Conservation (phyloP, 2,797 vertebrate species). For the Saxicola maurus region DNA sequence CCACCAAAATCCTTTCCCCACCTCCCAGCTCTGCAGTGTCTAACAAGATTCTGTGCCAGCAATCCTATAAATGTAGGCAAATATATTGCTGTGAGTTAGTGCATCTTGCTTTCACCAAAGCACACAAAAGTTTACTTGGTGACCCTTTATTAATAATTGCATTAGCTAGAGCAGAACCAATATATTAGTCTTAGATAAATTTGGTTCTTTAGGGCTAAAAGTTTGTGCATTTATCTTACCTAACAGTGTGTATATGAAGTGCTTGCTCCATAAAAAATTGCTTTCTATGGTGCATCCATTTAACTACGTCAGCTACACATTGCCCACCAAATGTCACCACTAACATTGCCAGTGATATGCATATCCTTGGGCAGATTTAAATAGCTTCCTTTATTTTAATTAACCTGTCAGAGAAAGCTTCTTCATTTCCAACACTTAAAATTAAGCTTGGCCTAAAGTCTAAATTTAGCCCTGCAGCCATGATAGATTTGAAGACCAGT, state of each 20-base stretch:
- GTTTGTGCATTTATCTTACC: neutral
- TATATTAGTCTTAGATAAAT: neutral
- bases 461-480: neutral
- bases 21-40: neutral
- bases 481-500: neutral
- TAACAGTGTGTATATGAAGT: neutral
- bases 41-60: neutral
- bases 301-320: neutral
- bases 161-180: neutral
- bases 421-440: slow-evolving; percentile 42
- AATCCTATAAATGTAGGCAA: neutral
- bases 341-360: neutral
- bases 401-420: slow-evolving; percentile 18
- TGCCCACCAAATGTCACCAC: neutral
- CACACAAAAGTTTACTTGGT: neutral
- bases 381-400: slow-evolving; percentile 48
- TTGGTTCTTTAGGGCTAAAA: neutral
- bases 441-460: slow-evolving; percentile 20
- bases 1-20: neutral
- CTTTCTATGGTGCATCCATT: neutral
- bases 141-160: neutral
- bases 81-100: neutral
- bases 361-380: slow-evolving; percentile 32
- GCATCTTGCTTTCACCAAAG: neutral
- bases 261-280: neutral